These are phyloP conservation scores for Labeo calbasu DNA, from an alignment of 2,797 vertebrate genomes.

Conservation along the genomic window DNA sequence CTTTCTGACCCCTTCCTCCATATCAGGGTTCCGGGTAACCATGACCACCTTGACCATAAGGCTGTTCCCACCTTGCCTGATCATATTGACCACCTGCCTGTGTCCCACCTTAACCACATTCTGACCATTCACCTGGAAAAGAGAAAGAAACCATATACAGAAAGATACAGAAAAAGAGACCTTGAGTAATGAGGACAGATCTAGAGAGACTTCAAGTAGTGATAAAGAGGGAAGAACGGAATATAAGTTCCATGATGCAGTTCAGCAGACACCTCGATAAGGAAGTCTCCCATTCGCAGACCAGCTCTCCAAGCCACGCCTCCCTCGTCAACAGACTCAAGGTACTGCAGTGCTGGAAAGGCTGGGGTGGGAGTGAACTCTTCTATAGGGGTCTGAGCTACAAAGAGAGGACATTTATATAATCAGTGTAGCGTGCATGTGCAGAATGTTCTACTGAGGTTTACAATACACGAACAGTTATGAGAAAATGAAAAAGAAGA, in stretches of 20 bases:
- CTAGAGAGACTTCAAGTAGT: neutral
- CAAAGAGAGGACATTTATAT: conserved; percentile 56
- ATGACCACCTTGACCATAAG: conserved; percentile 96
- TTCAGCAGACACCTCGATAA: conserved; percentile 83
- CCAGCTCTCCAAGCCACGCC: conserved; percentile 92
- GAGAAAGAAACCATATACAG: conserved; percentile 18
- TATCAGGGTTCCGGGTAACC: conserved; percentile 93
- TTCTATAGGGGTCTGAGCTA: conserved; percentile 95
- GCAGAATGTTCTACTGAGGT: neutral
- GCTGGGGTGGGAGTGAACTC: conserved; percentile 95
- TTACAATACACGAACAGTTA: neutral
- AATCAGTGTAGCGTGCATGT: conserved; percentile 6
- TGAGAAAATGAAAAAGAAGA: conserved; percentile 1
- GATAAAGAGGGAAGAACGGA: conserved; percentile 7
- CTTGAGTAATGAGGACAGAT: neutral
- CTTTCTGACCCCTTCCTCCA: conserved; percentile 89
- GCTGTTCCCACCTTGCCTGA: conserved; percentile 92
- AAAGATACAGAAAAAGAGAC: neutral
- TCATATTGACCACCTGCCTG: conserved; percentile 95
- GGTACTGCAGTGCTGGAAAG: conserved; percentile 92
- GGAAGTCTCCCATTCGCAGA: conserved; percentile 92
- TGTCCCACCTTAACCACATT: conserved; percentile 95
- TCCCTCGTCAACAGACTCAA: conserved; percentile 93
- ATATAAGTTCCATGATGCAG: conserved; percentile 38
- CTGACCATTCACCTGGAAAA: conserved; percentile 88